phyloP scores from a whole-genome alignment of 2,113 vertebrate species.

The Trematomus loennbergii region DNA sequence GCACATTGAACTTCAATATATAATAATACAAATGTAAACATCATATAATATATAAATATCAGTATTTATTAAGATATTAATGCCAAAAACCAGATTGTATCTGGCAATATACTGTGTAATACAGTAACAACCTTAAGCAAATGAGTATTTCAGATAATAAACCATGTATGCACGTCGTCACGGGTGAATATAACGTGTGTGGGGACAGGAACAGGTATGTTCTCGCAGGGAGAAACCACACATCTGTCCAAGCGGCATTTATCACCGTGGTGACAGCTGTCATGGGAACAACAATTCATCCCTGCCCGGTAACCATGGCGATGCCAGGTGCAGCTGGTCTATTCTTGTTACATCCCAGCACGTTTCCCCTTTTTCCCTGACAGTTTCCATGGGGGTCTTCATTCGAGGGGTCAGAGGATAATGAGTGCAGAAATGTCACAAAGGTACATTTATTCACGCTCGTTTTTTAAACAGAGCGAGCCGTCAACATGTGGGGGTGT shows the following conservation, averaged over 20 bases:
- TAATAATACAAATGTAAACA: too few relatives aligned
- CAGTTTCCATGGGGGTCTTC: neutral
- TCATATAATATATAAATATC: too few relatives aligned
- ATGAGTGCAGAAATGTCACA: constrained; percentile 4
- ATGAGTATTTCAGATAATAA: neutral
- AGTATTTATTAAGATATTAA: too few relatives aligned
- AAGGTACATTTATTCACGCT: neutral
- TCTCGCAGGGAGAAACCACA: neutral
- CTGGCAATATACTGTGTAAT: too few relatives aligned
- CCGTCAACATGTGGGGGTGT: neutral
- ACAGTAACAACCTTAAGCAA: too few relatives aligned
- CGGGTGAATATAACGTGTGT: neutral
- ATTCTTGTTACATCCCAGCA: constrained; percentile 22
- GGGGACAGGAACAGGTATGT: neutral
- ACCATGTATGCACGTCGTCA: neutral
- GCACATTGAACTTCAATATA: too few relatives aligned
- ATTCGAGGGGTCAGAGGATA: neutral
- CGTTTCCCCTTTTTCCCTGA: neutral
- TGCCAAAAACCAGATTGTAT: too few relatives aligned
- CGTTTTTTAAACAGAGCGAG: neutral
- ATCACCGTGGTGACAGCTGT: constrained; percentile 30
- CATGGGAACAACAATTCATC: constrained; percentile 46
- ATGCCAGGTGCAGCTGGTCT: constrained; percentile 24
- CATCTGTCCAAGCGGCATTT: neutral
- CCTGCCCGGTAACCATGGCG: constrained; percentile 46